phyloP scores from a whole-genome alignment of 2,888 invertebrate genomes.

The Athalia circularis region DNA sequence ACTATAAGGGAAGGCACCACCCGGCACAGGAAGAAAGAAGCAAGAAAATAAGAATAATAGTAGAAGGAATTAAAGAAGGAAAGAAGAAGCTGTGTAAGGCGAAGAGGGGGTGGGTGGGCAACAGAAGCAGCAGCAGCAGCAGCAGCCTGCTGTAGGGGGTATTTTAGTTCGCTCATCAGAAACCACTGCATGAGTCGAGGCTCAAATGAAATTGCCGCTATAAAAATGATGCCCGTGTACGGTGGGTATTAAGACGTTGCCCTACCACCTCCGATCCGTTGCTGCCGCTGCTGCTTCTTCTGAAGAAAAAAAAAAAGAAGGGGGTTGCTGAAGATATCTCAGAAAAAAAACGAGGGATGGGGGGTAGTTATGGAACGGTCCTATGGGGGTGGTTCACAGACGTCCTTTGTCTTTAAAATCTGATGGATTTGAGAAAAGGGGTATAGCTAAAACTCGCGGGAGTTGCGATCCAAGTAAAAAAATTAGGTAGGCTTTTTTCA shows the following conservation, averaged over 20 bases:
- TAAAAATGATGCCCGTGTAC: conserved; percentile 72
- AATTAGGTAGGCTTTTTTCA: no score
- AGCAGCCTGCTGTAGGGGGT: conserved; percentile 52
- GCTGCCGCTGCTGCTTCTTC: background rate
- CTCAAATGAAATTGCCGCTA: conserved; percentile 73
- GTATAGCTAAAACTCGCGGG: no score
- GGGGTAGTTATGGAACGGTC: background rate
- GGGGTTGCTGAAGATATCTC: background rate
- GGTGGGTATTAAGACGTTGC: conserved; percentile 65
- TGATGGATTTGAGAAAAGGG: no score
- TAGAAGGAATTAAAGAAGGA: no score
- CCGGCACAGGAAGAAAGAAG: no score
- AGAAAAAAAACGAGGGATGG: background rate
- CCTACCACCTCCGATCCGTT: conserved; percentile 8
- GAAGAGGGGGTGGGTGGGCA: no score
- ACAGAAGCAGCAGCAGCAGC: conserved; percentile 48
- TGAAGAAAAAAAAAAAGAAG: background rate
- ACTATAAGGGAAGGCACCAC: conserved; percentile 1
- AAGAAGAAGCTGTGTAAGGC: no score
- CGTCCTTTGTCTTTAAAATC: no score
- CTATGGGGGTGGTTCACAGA: no score
- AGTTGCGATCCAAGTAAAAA: no score
- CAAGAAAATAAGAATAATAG: no score
- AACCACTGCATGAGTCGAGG: conserved; percentile 71
- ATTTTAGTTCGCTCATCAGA: conserved; percentile 66